Base-by-base conservation (phyloP, 2,888 invertebrate species). In the Trichopria drosophilae region DNA sequence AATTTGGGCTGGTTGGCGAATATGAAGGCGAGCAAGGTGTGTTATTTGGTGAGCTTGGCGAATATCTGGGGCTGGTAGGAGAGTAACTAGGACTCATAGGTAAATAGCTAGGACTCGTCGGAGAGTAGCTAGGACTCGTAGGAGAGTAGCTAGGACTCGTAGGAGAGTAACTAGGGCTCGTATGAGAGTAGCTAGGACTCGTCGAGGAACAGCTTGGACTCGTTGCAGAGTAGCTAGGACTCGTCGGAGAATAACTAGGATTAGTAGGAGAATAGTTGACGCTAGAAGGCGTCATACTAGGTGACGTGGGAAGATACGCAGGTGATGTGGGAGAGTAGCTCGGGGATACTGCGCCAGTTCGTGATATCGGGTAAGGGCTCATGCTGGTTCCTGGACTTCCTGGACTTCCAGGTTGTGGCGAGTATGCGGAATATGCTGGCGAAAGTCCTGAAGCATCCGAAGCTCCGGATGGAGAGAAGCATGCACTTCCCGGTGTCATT, bases 401-500 rank as follows among this genome's bases (percentile, higher is more conserved):
- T 9, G 91, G 86, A 24, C 90, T 85, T 46, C 89, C 86, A 0
- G 87, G 86, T 67, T 85, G 82, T 1, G 91, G 90, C 2, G 90
- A 90, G 83, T 89, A 90, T 3, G 83, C 82, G 23, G 88, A 86
- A 71, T 89, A 90, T 0, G 85, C 87, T 0, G 94, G 94, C 7
- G 94, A 90, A 78, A 94, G 84, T 4, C 96, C 96, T 9, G 93
- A 93, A 0, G 92, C 92, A 71, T 97, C 98, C 4, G 93, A 94
- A 3, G 92, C 90, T 3, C 91, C 91, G 0, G 94, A 93, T 3
- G 97, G 97, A 12, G 97, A 98, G 79, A 99, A 99, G 44, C 93
- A 92, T 1, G 96, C 95, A 3, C 92, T 95, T 26, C 93, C 94
- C 0, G 98, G 97, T 0, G 98, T 98, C 94, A 97, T 96, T 50